Percentiles rank a stretch among this genome's conserved stretches.
Conservation (phyloP, 2,113 vertebrate genomes). For the Clupea harengus region DNA sequence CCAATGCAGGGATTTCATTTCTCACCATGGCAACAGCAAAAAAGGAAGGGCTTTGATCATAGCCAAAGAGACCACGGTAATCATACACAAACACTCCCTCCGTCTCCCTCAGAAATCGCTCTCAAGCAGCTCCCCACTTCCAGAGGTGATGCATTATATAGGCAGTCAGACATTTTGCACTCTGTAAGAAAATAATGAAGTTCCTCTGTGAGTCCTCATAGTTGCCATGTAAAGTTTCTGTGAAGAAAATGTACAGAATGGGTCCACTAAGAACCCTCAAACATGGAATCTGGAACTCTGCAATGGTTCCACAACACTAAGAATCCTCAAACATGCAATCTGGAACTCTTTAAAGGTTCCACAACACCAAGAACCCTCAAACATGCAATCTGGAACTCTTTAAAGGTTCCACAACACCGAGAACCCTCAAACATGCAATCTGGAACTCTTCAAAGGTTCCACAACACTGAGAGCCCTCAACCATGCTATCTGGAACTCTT, state of each 20-base stretch:
- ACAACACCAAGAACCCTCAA: too few species aligned
- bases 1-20: constrained; percentile 26
- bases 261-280: background rate
- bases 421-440: too few species aligned
- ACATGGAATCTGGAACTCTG: background rate
- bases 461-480: too few species aligned
- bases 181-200: background rate
- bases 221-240: background rate
- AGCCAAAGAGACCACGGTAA: constrained; percentile 23
- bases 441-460: too few species aligned
- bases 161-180: too few species aligned
- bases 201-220: background rate
- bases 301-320: background rate
- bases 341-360: too few species aligned
- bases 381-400: too few species aligned
- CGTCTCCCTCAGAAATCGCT: background rate
- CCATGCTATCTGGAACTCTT: too few species aligned
- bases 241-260: background rate
- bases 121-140: background rate
- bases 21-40: constrained; percentile 46
- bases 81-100: constrained; percentile 23
- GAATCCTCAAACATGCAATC: too few species aligned
- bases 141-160: background rate
- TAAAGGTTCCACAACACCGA: too few species aligned
- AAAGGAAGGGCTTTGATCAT: constrained; percentile 39